Base-by-base conservation (phyloP, 1,140 invertebrate species). In the Lineus longissimus region DNA sequence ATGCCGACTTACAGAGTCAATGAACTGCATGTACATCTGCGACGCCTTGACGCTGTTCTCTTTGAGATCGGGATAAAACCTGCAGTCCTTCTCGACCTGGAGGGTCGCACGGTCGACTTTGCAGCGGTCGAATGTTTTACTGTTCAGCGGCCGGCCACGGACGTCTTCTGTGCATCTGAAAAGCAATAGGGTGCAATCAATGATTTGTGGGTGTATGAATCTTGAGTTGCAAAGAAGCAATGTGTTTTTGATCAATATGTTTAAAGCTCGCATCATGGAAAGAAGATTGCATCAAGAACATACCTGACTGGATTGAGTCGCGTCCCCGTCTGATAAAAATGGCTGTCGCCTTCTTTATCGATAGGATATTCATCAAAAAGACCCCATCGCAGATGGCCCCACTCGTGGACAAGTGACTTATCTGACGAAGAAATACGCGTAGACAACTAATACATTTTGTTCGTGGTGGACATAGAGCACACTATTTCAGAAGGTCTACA, bases 321-420 rank as follows among this genome's bases (percentile, higher is more conserved):
- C 19, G 11, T 43, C 11, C 40, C 40, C 19, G 11, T 43, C 11
- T 11, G 11, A 19, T 43, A 43, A 19, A 43, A 43, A 19, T 43
- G 19, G 19, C 40, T 11, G 19, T 43, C 40, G 11, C 40, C 40
- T 43, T 43, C 11, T 13, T 19, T 43, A 13, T 43, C 40, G 11
- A 68, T 68, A 0, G 70, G 68, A 57, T 75, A 73, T 40, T 74
- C 73, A 60, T 75, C 73, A 65, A 73, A 75, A 33, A 75, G 51
- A 15, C 73, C 73, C 73, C 73, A 75, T 27, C 72, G 45, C 9
- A 75, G 64, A 68, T 75, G 73, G 13, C 70, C 72, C 73, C 74
- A 76, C 55, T 76, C 72, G 58, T 76, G 74, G 0, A 73, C 72
- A 13, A 76, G 25, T 0, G 70, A 66, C 43, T 70, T 72, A 9